Evolutionary conservation across 1,140 invertebrate genomes (phyloP).

Genomic region (Bilobella aurantiaca): DNA sequence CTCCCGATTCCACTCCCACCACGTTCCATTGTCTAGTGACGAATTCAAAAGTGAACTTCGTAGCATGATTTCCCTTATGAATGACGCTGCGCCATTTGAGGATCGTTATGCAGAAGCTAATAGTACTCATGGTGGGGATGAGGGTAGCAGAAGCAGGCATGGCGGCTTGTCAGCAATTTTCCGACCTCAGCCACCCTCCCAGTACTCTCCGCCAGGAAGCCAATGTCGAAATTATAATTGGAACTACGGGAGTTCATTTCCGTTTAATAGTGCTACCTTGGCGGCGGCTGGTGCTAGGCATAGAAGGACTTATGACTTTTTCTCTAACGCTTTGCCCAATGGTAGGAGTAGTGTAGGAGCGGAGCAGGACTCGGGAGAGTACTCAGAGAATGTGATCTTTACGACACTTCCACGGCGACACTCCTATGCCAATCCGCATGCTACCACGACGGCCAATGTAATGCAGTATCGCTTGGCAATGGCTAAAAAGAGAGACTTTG

Average conservation of each 20-base stretch:
- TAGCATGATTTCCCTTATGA: conserved; percentile 26
- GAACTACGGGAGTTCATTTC: not conserved
- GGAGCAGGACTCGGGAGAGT: not conserved
- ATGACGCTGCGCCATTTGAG: conserved; percentile 1
- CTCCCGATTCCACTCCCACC: not conserved
- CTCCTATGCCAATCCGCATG: conserved; percentile 20
- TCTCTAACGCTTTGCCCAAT: not conserved
- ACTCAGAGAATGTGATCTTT: not conserved
- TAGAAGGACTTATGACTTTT: not conserved
- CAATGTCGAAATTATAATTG: not conserved
- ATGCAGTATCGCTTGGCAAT: conserved; percentile 25
- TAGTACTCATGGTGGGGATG: too few relatives aligned
- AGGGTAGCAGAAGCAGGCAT: not conserved
- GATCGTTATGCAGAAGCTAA: not conserved
- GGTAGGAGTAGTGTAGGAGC: not conserved
- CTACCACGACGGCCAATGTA: conserved; percentile 17
- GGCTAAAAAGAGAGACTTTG: conserved; percentile 33
- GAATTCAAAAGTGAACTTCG: conserved; percentile 26
- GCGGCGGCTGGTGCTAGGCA: not conserved
- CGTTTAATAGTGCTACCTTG: not conserved
- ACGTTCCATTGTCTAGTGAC: conserved; percentile 16
- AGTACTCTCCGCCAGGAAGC: not conserved
- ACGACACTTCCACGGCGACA: conserved; percentile 22
- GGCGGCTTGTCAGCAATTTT: not conserved
- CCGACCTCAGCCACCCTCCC: not conserved